phyloP scores from a whole-genome alignment of 2,888 invertebrate species.

The Drosophila stalkeri region DNA sequence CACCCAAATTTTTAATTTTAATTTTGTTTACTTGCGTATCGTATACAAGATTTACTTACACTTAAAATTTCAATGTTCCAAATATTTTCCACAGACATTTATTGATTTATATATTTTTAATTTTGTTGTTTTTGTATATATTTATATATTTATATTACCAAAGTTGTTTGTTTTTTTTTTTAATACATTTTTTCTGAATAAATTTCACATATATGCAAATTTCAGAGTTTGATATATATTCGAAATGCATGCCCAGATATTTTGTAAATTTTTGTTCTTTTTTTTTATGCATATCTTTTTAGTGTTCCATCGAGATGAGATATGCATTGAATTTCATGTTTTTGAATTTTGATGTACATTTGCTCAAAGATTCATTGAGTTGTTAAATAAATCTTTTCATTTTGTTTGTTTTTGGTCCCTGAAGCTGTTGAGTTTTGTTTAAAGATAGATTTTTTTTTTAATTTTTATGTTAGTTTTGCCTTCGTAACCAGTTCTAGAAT shows the following conservation, averaged over 20 bases:
- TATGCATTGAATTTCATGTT: constrained; percentile 51
- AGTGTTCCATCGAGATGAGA: constrained; percentile 49
- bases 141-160: constrained; percentile 46
- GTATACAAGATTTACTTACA: constrained; percentile 70
- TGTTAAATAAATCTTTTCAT: constrained; percentile 32
- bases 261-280: constrained; percentile 24
- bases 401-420: constrained; percentile 80
- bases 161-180: constrained; percentile 33
- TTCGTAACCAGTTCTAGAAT: constrained; percentile 49
- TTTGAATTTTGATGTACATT: constrained; percentile 40
- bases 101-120: constrained; percentile 22
- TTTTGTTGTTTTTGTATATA: not conserved
- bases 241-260: constrained; percentile 61
- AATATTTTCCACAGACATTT: constrained; percentile 47
- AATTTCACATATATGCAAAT: constrained; percentile 36
- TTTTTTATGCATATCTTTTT: constrained; percentile 27
- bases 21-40: constrained; percentile 64
- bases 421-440: constrained; percentile 82
- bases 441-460: constrained; percentile 72
- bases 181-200: constrained; percentile 23
- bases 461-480: constrained; percentile 44
- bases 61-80: constrained; percentile 39
- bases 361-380: constrained; percentile 46
- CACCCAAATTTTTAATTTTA: constrained; percentile 31
- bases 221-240: constrained; percentile 37